These are phyloP conservation scores for Buathra laborator DNA, from an alignment of 2,888 invertebrate genomes.

Conservation along the genomic window DNA sequence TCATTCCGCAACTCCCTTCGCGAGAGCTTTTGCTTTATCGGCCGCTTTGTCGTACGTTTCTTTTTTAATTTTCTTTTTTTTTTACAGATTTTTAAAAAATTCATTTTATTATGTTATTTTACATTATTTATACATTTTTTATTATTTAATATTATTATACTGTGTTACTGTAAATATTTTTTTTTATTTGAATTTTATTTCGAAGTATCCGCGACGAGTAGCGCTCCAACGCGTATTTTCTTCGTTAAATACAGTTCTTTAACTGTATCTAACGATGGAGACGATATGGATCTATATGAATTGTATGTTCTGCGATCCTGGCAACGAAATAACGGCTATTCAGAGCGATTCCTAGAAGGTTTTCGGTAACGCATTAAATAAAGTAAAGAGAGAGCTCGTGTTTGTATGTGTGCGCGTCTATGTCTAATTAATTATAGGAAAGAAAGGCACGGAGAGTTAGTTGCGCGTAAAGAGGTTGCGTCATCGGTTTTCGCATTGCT, in stretches of 20 bases:
- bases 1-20: conserved; percentile 38
- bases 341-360: no score
- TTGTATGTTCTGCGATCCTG: no score
- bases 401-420: background rate
- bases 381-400: conserved; percentile 1
- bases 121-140: no score
- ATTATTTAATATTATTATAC: no score
- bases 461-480: conserved; percentile 63
- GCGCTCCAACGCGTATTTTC: no score
- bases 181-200: no score
- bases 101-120: background rate
- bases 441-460: conserved; percentile 50
- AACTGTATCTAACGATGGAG: no score
- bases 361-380: no score
- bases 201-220: no score
- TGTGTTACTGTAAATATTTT: no score
- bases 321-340: background rate
- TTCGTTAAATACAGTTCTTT: no score
- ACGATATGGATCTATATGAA: no score
- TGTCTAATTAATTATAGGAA: conserved; percentile 18
- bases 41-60: background rate
- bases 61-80: background rate
- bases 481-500: conserved; percentile 38
- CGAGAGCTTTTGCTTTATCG: background rate
- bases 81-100: background rate